These are phyloP conservation scores for Sitobion miscanthi DNA, from an alignment of 1,140 invertebrate genomes.

Conservation along the genomic window DNA sequence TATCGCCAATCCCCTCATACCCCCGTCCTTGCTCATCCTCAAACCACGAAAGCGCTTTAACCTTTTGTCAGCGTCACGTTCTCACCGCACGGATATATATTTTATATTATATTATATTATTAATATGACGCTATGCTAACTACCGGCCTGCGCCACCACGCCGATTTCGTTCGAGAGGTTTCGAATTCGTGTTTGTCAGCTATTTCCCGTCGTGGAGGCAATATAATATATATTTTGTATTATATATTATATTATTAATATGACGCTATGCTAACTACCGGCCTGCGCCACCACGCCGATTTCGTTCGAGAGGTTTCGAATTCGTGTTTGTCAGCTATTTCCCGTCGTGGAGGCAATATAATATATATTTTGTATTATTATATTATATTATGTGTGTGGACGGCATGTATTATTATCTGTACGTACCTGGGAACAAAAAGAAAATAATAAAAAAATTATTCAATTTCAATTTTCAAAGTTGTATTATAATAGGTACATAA, in stretches of 20 bases:
- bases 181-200: background rate
- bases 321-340: background rate
- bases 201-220: background rate
- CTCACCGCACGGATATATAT: background rate
- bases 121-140: background rate
- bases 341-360: background rate
- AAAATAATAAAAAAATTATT: no score
- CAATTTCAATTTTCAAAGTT: no score
- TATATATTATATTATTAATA: background rate
- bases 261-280: background rate
- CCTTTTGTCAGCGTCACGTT: conserved; percentile 42
- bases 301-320: conserved; percentile 9
- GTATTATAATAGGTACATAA: no score
- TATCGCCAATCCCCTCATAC: background rate
- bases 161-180: background rate
- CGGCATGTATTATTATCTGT: background rate
- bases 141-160: background rate
- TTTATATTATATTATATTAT: background rate
- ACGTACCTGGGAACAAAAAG: background rate
- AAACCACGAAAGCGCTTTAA: background rate
- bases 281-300: background rate
- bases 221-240: background rate
- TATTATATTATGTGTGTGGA: background rate
- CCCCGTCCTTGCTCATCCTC: background rate
- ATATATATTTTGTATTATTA: background rate